Evolutionary conservation across 2,888 invertebrate species (phyloP).

Genomic region (Aleiodes testaceus): DNA sequence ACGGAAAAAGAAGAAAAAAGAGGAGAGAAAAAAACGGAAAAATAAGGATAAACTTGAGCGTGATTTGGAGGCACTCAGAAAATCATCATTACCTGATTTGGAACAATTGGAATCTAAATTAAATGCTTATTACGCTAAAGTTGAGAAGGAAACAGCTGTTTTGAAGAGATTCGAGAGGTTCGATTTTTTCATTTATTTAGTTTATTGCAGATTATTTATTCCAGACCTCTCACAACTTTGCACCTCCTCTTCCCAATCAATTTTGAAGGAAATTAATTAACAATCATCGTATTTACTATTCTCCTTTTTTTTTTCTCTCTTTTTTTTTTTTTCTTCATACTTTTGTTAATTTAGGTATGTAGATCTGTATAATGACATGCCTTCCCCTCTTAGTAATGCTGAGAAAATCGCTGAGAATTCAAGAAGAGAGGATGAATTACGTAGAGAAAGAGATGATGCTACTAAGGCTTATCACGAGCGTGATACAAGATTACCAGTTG

Average conservation of each 20-base stretch:
- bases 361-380: slow-evolving; percentile 71
- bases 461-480: slow-evolving; percentile 69
- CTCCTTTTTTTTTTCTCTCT: slow-evolving; percentile 54
- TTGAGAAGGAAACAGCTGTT: slow-evolving; percentile 78
- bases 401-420: slow-evolving; percentile 68
- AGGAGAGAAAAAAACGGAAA: slow-evolving; percentile 76
- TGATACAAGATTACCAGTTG: slow-evolving; percentile 61
- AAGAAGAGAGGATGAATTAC: slow-evolving; percentile 68
- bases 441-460: slow-evolving; percentile 66
- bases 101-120: slow-evolving; percentile 85
- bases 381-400: slow-evolving; percentile 71
- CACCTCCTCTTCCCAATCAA: slow-evolving; percentile 31
- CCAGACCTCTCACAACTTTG: neutral
- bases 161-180: slow-evolving; percentile 77
- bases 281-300: slow-evolving; percentile 24
- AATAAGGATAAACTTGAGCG: slow-evolving; percentile 76
- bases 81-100: slow-evolving; percentile 81
- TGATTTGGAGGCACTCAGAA: slow-evolving; percentile 79
- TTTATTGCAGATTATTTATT: slow-evolving; percentile 1
- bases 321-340: slow-evolving; percentile 54
- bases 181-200: slow-evolving; percentile 53
- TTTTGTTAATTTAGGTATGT: slow-evolving; percentile 66
- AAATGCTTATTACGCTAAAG: slow-evolving; percentile 85
- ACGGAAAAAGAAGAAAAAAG: slow-evolving; percentile 78
- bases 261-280: slow-evolving; percentile 19